Conservation (phyloP, 2,113 vertebrate genomes). For the Capreolus pygargus region DNA sequence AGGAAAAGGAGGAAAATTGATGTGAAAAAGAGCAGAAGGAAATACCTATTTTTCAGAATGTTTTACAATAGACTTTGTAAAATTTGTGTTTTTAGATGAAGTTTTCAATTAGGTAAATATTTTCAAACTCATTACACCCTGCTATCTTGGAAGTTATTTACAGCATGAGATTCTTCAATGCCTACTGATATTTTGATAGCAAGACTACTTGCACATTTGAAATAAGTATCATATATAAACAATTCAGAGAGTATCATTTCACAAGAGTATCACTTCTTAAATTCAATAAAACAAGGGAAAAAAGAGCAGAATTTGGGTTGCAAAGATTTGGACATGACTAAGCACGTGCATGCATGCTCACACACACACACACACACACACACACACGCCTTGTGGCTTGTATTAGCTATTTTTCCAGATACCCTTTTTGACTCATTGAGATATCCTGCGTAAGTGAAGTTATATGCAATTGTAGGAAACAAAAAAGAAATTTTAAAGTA, state of each 20-base stretch:
- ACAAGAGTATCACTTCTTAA: not conserved
- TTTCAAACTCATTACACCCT: not conserved
- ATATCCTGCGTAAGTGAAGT: not conserved
- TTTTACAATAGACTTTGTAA: not conserved
- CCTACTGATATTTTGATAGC: not conserved
- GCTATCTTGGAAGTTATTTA: not conserved
- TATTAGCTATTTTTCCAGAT: not conserved
- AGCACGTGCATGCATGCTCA: not conserved
- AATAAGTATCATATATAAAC: not conserved
- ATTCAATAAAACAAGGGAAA: not conserved
- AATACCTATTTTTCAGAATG: not conserved
- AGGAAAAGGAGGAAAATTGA: not conserved
- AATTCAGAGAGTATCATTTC: not conserved
- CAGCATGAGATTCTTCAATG: not conserved
- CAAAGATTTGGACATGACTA: not conserved
- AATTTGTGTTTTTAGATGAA: not conserved
- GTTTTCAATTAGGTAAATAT: not conserved
- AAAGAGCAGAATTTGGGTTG: not conserved
- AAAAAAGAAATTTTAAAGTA: not conserved
- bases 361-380: not conserved
- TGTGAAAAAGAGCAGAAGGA: not conserved
- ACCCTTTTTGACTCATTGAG: not conserved
- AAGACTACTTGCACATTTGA: not conserved
- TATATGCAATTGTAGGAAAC: not conserved
- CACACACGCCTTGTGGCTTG: not conserved